phyloP scores from a whole-genome alignment of 2,113 vertebrate species.

The Propithecus coquereli region DNA sequence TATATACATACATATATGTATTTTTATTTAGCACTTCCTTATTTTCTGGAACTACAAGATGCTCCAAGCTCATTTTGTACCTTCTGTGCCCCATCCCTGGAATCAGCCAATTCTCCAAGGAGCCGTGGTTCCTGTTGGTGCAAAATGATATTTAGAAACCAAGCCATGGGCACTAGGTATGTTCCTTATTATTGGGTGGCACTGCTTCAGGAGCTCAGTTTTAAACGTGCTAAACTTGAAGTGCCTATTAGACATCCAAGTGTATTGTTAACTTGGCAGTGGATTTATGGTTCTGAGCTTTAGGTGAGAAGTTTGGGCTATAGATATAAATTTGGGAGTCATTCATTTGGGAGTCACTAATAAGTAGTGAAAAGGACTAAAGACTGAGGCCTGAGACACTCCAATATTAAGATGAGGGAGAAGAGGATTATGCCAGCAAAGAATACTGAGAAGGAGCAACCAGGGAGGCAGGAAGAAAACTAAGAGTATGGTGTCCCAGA shows the following conservation, averaged over 20 bases:
- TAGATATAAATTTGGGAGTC: not conserved
- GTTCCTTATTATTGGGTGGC: not conserved
- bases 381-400: not conserved
- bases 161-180: not conserved
- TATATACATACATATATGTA: too few species aligned
- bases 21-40: not conserved
- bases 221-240: not conserved
- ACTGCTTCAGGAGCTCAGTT: not conserved
- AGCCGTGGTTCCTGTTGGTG: not conserved
- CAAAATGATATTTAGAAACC: constrained; percentile 16
- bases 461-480: not conserved
- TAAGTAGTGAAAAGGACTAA: not conserved
- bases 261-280: not conserved
- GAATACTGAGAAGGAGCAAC: not conserved
- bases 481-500: not conserved
- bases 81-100: not conserved
- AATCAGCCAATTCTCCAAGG: not conserved
- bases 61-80: not conserved
- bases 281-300: not conserved
- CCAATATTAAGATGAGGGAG: not conserved
- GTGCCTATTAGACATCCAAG: not conserved
- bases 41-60: not conserved
- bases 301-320: not conserved
- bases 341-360: not conserved
- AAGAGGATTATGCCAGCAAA: not conserved